A percentile compares a stretch with the other conserved stretches of the same genome.
Conservation (phyloP, 2,113 vertebrate genomes). For the Piaya cayana region DNA sequence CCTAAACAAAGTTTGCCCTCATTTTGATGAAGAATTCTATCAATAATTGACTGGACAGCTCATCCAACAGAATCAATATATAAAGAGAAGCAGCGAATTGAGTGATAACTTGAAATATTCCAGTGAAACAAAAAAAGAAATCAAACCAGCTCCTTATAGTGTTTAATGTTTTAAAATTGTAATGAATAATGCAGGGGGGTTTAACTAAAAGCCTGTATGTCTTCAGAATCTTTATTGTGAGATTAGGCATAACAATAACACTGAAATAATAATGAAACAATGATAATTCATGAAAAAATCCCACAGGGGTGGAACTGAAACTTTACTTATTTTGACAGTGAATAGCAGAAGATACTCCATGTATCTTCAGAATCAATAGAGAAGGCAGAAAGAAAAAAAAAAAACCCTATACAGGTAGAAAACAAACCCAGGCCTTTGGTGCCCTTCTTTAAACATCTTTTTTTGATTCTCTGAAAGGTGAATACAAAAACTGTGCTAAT, state of each 20-base stretch:
- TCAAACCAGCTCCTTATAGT: neutral
- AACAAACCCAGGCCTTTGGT: neutral
- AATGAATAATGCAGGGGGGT: neutral
- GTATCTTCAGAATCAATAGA: neutral
- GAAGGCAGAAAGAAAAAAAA: neutral
- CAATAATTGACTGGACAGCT: conserved; percentile 26
- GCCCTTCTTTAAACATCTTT: neutral
- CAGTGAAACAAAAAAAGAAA: neutral
- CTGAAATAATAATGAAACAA: neutral
- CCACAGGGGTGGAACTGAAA: neutral
- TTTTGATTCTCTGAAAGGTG: neutral
- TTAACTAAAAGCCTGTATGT: neutral
- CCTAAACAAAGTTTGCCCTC: neutral
- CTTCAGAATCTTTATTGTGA: neutral
- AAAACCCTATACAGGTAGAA: neutral
- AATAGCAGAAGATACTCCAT: neutral
- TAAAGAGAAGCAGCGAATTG: neutral
- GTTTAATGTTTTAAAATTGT: neutral
- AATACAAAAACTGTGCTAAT: neutral
- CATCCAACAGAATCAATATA: conserved; percentile 8
- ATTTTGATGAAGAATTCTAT: conserved; percentile 26
- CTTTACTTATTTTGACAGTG: neutral
- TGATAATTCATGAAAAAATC: neutral
- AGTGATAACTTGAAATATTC: neutral
- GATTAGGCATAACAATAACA: neutral